Conservation (phyloP, 2,888 invertebrate species). For the Ernsta delagoae region DNA sequence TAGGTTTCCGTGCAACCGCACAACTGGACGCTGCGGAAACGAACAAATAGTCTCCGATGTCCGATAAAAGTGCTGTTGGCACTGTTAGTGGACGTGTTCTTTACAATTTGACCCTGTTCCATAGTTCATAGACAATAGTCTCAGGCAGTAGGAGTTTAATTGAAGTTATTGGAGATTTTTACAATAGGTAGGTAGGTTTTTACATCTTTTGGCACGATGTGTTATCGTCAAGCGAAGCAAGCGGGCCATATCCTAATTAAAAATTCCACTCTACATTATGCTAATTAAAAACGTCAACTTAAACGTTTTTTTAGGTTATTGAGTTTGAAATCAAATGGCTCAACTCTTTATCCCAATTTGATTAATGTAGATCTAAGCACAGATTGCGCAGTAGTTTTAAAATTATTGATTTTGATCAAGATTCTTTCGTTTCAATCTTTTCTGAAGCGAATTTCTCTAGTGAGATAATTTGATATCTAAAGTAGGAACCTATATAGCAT, state of each 20-base stretch:
- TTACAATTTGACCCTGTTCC: slow-evolving; percentile 8
- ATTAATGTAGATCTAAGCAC: not conserved
- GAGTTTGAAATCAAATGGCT: not conserved
- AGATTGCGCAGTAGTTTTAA: not conserved
- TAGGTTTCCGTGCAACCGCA: slow-evolving; percentile 26
- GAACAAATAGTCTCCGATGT: slow-evolving; percentile 29
- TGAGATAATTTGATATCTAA: slow-evolving; percentile 12
- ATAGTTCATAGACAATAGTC: no score
- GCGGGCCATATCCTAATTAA: no score
- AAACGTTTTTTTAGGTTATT: no score
- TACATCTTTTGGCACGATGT: no score
- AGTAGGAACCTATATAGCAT: slow-evolving; percentile 1
- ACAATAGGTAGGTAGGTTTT: no score
- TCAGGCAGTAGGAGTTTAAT: no score
- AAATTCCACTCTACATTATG: no score
- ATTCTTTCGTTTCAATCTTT: slow-evolving; percentile 12
- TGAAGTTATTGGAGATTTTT: no score
- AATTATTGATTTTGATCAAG: not conserved
- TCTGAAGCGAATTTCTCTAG: slow-evolving; percentile 9
- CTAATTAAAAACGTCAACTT: no score
- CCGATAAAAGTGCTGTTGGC: slow-evolving; percentile 23
- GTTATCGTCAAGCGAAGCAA: no score
- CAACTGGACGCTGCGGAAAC: slow-evolving; percentile 19
- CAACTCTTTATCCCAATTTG: not conserved
- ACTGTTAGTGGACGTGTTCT: slow-evolving; percentile 2